Conservation (phyloP, 2,888 invertebrate genomes). For the Panzeria rudis region DNA sequence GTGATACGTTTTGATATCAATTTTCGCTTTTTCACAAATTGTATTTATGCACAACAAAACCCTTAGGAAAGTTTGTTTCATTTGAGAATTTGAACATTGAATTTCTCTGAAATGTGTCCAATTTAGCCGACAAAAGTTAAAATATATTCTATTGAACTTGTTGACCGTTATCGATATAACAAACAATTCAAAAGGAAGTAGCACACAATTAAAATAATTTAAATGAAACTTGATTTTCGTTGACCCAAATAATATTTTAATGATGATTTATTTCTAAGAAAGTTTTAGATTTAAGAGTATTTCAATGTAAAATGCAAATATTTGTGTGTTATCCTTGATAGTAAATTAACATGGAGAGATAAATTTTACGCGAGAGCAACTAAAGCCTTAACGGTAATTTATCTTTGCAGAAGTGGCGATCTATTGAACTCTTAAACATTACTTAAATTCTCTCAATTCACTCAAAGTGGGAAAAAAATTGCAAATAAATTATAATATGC, state of each 20-base stretch:
- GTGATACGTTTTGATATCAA: constrained; percentile 73
- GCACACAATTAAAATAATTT: constrained; percentile 54
- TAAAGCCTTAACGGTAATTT: no score
- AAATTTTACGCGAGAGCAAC: no score
- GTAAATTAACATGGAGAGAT: no score
- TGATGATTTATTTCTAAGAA: constrained; percentile 20
- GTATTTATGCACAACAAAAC: constrained; percentile 32
- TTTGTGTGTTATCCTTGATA: background rate
- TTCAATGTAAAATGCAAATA: background rate
- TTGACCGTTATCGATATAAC: constrained; percentile 55
- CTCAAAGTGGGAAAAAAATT: no score
- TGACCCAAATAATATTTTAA: constrained; percentile 34
- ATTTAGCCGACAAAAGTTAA: constrained; percentile 53
- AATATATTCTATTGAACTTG: constrained; percentile 59
- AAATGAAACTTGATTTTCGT: constrained; percentile 15
- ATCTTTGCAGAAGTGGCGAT: no score
- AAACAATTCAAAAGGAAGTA: constrained; percentile 50
- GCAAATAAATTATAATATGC: no score
- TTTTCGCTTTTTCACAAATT: constrained; percentile 64
- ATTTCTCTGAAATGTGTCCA: constrained; percentile 48
- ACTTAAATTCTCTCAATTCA: no score
- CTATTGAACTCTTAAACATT: no score
- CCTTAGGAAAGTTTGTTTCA: background rate
- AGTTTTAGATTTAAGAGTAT: background rate
- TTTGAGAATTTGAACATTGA: background rate